phyloP scores from a whole-genome alignment of 2,888 invertebrate species.

The Drosophila incognita region DNA sequence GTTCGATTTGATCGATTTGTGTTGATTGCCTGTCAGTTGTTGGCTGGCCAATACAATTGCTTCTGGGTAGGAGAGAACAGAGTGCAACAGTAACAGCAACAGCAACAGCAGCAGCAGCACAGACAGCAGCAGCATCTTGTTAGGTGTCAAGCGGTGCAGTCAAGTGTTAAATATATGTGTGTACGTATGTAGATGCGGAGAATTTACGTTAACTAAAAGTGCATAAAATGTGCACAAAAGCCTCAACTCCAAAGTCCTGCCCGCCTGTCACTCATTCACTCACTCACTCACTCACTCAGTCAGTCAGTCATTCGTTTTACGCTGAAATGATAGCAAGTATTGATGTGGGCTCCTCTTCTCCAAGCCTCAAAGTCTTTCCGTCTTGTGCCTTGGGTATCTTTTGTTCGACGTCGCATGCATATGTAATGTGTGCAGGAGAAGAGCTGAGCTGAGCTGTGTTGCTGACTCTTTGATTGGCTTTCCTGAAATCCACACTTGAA shows the following conservation, averaged over 20 bases:
- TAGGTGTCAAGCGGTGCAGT: conserved; percentile 74
- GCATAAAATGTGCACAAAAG: conserved; percentile 68
- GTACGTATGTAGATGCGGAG: conserved; percentile 24
- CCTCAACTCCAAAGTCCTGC: conserved; percentile 52
- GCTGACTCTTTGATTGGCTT: conserved; percentile 58
- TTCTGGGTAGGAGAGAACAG: conserved; percentile 37
- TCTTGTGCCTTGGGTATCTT: conserved; percentile 23
- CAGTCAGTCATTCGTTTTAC: conserved; percentile 47
- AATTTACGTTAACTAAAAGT: conserved; percentile 79
- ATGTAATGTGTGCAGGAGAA: conserved; percentile 45
- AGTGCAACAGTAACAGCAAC: conserved; percentile 10
- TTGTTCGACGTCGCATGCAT: conserved; percentile 51
- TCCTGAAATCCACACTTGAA: conserved; percentile 66
- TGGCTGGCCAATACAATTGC: conserved; percentile 62
- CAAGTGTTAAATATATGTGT: conserved; percentile 78
- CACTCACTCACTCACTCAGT: conserved; percentile 47
- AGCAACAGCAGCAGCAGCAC: not conserved
- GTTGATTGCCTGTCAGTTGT: conserved; percentile 77
- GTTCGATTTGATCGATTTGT: conserved; percentile 77
- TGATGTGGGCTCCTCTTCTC: conserved; percentile 41
- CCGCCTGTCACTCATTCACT: conserved; percentile 48
- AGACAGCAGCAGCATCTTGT: conserved; percentile 55
- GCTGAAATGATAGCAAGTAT: conserved; percentile 61
- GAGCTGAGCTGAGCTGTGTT: not conserved
- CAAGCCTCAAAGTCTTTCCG: conserved; percentile 5